Evolutionary conservation across 2,888 invertebrate species (phyloP), one percentile per base, ranked within the genome.

Genomic region (Chirona hameri): DNA sequence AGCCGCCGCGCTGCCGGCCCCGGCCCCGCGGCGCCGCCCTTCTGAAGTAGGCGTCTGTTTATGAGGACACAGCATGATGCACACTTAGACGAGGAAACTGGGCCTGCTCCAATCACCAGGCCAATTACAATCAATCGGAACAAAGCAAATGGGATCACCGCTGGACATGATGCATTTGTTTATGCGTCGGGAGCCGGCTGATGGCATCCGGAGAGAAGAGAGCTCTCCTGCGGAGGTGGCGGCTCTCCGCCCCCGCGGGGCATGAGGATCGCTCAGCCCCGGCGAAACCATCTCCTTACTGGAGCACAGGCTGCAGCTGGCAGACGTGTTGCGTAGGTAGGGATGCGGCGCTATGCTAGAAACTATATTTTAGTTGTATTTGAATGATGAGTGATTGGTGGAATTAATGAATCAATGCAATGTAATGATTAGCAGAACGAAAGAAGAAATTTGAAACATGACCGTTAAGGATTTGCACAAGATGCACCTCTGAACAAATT

Each of bases 41-140:
- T 15, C 27, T 29, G 72, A 72, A 72, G 72, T 18, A 31, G 72
- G 72, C 72, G 72, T 12, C 46, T 39, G 76, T 76, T 76, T 76
- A 76, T 46, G 76, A 76, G 76, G 10, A 21, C 76, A 9, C 76
- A 76, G 76, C 76, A 46, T 39, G 76, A 76, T 46, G 46, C 76
- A 46, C 76, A 76, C 76, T 46, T 76, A 46, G 76, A 24, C 46
- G 76, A 18, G 76, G 24, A 76, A 76, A 46, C 46, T 21, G 76
- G 76, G 76, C 31, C 39, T 12, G 39, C 21, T 39, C 76, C 76
- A 46, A 76, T 76, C 76, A 12, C 39, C 76, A 4, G 24, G 10
- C 76, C 76, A 76, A 76, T 76, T 76, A 76, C 76, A 76, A 76
- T 76, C 76, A 76, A 76, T 76, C 76, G 76, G 76, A 46, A 21